Base-by-base conservation (phyloP, 2,113 vertebrate species). In the Psittacara wagleri region DNA sequence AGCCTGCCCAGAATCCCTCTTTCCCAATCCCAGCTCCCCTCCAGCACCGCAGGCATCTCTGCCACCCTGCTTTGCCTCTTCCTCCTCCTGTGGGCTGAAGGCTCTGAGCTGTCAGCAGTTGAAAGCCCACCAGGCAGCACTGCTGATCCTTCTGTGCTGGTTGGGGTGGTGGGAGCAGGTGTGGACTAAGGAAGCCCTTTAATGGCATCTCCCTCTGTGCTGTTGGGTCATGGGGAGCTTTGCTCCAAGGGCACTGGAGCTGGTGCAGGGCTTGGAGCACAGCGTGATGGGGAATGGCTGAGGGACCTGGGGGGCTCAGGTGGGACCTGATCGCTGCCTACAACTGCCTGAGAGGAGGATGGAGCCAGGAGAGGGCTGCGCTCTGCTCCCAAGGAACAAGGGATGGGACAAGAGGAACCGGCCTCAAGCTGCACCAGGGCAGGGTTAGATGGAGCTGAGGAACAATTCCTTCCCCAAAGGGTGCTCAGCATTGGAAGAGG, bases 131-230 rank as follows among this genome's bases (percentile, higher is more conserved):
- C n/a, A 35, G 23, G 41, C 61, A 59, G 59, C 35, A 28, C 43
- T 8, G 10, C 37, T 33, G 49, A 13, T 46, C 8, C 41, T 14
- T 44, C 48, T 35, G 9, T 0, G 3, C 27, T 61, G 2, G 1
- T 7, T 28, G 63, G 55, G 74, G 25, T 2, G 4, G 27, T 43
- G 37, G 55, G 43, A 22, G 44, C 13, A 24, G 33, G 7, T 17
- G 43, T 1, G 8, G 57, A 33, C 70, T 14, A 3, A 33, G 17
- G 49, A 44, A 59, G 27, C 16, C 75, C 63, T 62, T 46, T 15
- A 8, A 29, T 1, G 17, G 55, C 54, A 48, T 9, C 2, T 2
- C 11, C n/a, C 16, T 28, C 17, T 0, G 1, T 1, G 2, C 73
- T 44, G 31, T 61, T 66, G 2, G 0, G 15, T 55, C 14, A 3